Conservation (phyloP, 2,797 vertebrate species). For the Crocidura indochinensis region DNA sequence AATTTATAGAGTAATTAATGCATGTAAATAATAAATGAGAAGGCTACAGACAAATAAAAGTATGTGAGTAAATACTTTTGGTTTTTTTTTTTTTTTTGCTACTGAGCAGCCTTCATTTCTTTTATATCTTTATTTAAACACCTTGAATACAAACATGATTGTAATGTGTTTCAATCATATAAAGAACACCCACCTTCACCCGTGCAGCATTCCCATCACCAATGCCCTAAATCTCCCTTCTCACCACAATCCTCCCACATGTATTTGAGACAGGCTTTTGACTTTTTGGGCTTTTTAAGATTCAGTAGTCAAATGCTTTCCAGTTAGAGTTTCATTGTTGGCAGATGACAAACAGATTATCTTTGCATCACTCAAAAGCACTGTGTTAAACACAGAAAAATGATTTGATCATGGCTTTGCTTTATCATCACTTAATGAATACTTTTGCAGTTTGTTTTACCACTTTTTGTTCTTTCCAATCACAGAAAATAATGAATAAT, state of each 20-base stretch:
- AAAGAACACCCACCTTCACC: too few relatives aligned
- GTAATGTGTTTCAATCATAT: too few relatives aligned
- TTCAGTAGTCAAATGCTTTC: slow-evolving; percentile 10
- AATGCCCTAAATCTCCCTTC: too few relatives aligned
- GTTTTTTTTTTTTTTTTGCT: too few relatives aligned
- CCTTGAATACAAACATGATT: too few relatives aligned
- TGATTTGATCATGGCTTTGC: background rate
- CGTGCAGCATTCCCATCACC: too few relatives aligned
- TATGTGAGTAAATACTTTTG: background rate
- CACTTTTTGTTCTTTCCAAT: slow-evolving; percentile 4
- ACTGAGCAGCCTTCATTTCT: too few relatives aligned
- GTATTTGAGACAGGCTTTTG: too few relatives aligned
- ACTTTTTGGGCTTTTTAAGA: slow-evolving; percentile 25
- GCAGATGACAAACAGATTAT: background rate
- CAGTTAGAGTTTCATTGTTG: slow-evolving; percentile 1
- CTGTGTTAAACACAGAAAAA: background rate
- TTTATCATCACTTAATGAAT: background rate
- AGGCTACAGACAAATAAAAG: slow-evolving; percentile 8
- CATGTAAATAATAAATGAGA: slow-evolving; percentile 50
- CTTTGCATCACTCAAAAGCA: slow-evolving; percentile 6
- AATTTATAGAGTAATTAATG: slow-evolving; percentile 69
- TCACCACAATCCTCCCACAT: too few relatives aligned
- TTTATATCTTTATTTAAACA: too few relatives aligned
- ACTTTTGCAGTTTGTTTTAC: background rate
- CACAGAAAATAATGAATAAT: slow-evolving; percentile 8